phyloP scores from a whole-genome alignment of 2,797 vertebrate species.

The Peromyscus attwateri region DNA sequence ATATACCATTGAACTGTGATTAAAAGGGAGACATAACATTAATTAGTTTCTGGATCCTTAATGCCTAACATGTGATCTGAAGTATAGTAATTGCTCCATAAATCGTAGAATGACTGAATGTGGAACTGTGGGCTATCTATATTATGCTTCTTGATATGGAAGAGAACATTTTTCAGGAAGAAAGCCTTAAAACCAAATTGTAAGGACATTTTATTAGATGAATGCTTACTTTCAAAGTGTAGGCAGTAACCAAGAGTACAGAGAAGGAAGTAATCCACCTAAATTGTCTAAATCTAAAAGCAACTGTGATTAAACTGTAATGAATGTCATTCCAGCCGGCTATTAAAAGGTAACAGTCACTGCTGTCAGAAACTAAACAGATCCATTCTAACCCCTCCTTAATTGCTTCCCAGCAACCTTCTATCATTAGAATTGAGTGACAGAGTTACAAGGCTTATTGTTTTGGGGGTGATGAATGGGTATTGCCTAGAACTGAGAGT shows the following conservation, averaged over 20 bases:
- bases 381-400: slow-evolving; percentile 34
- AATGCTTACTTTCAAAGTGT: slow-evolving; percentile 26
- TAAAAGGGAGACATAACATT: slow-evolving; percentile 25
- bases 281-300: slow-evolving; percentile 42
- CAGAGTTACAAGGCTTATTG: background rate
- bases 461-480: background rate
- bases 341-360: slow-evolving; percentile 4
- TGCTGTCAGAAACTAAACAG: slow-evolving; percentile 39
- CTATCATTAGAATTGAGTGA: background rate
- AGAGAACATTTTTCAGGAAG: background rate
- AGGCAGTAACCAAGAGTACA: slow-evolving; percentile 16
- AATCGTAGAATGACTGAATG: slow-evolving; percentile 9
- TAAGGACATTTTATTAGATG: slow-evolving; percentile 57
- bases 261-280: slow-evolving; percentile 37
- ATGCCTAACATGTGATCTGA: background rate
- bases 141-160: slow-evolving; percentile 19
- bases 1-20: slow-evolving; percentile 4
- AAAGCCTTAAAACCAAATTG: slow-evolving; percentile 30
- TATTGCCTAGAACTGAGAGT: background rate
- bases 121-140: background rate
- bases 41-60: slow-evolving; percentile 49
- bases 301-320: slow-evolving; percentile 26
- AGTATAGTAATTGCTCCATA: background rate
- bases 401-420: slow-evolving; percentile 1
- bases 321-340: background rate